Evolutionary conservation across 1,140 invertebrate genomes (phyloP).

Genomic region (Drosophila truncata): DNA sequence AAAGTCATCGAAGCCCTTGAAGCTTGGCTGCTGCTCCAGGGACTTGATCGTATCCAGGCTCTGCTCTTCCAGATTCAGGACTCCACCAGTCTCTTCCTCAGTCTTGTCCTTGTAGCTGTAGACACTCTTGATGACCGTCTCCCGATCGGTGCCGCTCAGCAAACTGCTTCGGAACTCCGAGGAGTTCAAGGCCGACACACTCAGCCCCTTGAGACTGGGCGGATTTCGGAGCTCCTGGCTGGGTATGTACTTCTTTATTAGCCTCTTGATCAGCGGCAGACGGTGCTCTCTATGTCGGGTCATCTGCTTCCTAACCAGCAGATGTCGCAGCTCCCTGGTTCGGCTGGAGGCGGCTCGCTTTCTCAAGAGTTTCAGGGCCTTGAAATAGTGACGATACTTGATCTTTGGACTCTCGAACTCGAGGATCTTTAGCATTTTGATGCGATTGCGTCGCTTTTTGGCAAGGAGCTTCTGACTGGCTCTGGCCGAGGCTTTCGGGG

Average conservation of each 20-base stretch:
- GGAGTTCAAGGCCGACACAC: constrained; percentile 49
- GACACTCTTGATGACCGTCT: constrained; percentile 72
- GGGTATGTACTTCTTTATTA: constrained; percentile 54
- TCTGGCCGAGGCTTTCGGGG: constrained; percentile 34
- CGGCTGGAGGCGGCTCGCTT: constrained; percentile 27
- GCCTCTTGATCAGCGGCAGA: constrained; percentile 68
- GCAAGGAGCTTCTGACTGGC: constrained; percentile 48
- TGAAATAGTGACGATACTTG: constrained; percentile 71
- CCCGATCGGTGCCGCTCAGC: constrained; percentile 33
- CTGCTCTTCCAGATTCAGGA: not conserved
- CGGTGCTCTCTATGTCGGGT: constrained; percentile 46
- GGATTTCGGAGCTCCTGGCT: constrained; percentile 26
- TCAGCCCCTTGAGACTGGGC: constrained; percentile 53
- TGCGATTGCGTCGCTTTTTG: constrained; percentile 67
- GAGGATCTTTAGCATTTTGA: constrained; percentile 69
- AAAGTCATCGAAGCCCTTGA: constrained; percentile 70
- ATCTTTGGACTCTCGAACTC: constrained; percentile 71
- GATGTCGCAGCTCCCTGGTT: constrained; percentile 24
- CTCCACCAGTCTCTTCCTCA: constrained; percentile 1
- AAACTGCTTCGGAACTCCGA: constrained; percentile 38
- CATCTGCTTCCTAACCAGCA: constrained; percentile 47
- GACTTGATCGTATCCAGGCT: constrained; percentile 43
- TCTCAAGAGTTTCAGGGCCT: constrained; percentile 46
- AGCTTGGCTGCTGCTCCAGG: constrained; percentile 54
- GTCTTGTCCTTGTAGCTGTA: constrained; percentile 43